Evolutionary conservation across 2,888 invertebrate species (phyloP).

Genomic region (Cinara cedri): DNA sequence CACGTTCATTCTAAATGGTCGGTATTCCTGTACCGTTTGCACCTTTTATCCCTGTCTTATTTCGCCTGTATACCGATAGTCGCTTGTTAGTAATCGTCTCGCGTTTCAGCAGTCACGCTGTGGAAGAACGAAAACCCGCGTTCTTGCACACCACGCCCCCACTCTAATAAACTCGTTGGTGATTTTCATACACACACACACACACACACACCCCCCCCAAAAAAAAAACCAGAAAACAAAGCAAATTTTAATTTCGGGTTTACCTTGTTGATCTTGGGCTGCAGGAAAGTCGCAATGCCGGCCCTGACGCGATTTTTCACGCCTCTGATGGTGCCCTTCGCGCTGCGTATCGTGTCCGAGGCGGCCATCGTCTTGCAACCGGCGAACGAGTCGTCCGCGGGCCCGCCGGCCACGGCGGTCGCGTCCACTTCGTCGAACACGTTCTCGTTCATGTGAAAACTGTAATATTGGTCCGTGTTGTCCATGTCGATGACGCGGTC

Average conservation of each 20-base stretch:
- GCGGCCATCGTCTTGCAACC: constrained; percentile 75
- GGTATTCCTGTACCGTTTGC: too few species aligned
- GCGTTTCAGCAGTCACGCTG: too few species aligned
- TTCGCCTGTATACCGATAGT: too few species aligned
- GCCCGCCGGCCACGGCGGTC: neutral
- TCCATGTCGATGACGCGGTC: constrained; percentile 66
- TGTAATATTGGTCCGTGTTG: constrained; percentile 80
- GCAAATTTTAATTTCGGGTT: too few species aligned
- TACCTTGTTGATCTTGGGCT: constrained; percentile 80
- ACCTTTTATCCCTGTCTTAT: too few species aligned
- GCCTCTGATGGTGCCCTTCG: constrained; percentile 90
- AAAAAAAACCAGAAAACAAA: neutral
- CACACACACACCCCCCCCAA: too few species aligned
- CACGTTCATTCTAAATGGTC: too few species aligned
- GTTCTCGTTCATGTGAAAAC: constrained; percentile 82
- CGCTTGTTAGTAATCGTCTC: too few species aligned
- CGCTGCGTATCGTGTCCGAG: constrained; percentile 83
- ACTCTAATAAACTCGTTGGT: too few species aligned
- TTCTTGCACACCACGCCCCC: too few species aligned
- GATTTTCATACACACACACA: too few species aligned
- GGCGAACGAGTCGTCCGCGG: constrained; percentile 71
- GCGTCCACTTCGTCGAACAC: constrained; percentile 64
- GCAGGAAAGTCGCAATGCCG: constrained; percentile 93
- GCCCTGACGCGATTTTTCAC: constrained; percentile 93
- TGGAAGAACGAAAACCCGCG: too few species aligned